Evolutionary conservation across 2,888 invertebrate species (phyloP), one percentile per base, ranked within the genome.

Genomic region (Alcis repandata): DNA sequence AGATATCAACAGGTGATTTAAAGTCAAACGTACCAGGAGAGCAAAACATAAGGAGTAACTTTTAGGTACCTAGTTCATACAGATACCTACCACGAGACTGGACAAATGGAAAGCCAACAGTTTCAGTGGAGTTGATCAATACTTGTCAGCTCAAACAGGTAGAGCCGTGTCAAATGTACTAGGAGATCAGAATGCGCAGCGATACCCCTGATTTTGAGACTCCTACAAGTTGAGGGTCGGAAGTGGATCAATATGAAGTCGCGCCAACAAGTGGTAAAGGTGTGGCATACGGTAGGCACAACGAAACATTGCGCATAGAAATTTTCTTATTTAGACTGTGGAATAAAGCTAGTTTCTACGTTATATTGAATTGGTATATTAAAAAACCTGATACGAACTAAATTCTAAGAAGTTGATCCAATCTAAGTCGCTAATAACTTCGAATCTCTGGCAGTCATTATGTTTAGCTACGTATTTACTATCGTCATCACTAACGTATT

Each of bases 341-440:
- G 11, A 36, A 33, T 36, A n/a, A n/a, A n/a, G n/a, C 11, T 36
- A 36, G 8, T 0, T 36, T 4, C 3, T 1, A 27, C 8, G 43
- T 1, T 8, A 19, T 8, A 2, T 22, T 8, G 1, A n/a, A n/a
- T n/a, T n/a, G n/a, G n/a, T n/a, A n/a, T n/a, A n/a, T n/a, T n/a
- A n/a, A n/a, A n/a, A n/a, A n/a, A n/a, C n/a, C n/a, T n/a, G n/a
- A n/a, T n/a, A n/a, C n/a, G n/a, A n/a, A n/a, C n/a, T n/a, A n/a
- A n/a, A n/a, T n/a, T n/a, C n/a, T n/a, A n/a, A n/a, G n/a, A n/a
- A n/a, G n/a, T n/a, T n/a, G n/a, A n/a, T 64, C 52, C 27, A 67
- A 63, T 59, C 54, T 46, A 9, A 20, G 17, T 7, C 27, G n/a
- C 48, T 65, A 63, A 58, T 45, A 63, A 53, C 48, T 69, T 59